Evolutionary conservation across 2,113 vertebrate genomes (phyloP), one percentile per base, ranked within the genome.

Genomic region (Engraulis encrasicolus): DNA sequence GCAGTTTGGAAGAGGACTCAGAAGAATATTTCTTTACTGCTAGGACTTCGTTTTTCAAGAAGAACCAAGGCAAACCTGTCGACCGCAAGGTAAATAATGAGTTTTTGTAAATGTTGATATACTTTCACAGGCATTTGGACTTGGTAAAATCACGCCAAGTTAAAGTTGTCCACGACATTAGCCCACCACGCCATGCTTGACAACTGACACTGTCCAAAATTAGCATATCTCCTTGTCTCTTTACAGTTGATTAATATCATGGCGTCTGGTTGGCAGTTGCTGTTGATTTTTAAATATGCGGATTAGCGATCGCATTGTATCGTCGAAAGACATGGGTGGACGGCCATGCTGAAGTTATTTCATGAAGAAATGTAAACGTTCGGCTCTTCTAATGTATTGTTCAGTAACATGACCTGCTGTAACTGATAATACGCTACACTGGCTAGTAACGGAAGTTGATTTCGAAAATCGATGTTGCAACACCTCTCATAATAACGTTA

Each of bases 1-100:
- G 97, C 88, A 99, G 98, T 92, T 94, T 97, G 93, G 97, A 99
- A 94, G 97, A 99, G 80, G 97, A 98, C 93, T 96, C 97, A 78
- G 98, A 99, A 90, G 98, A 99, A 92, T 99, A 96, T 89, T 99
- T 97, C 91, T 99, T 99, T 94, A 99, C 98, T 31, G 98, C 98
- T 85, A 96, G 97, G 90, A 99, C 98, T 81, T 99, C 98, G 77
- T 98, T 99, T 89, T 97, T 98, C 92, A 95, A 95, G 90, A 97
- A 96, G 83, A 96, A 96, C 31, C 92, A 92, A 20, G 95, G 95
- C 80, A 98, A 97, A 93, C 92, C 92, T 88, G 92, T 94, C 27
- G 88, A 91, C 11, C 90, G 88, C 83, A 95, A 95, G 95, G 93
- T 97, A 94, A 92, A 95, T 93, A 81, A 3, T 18, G n/a, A n/a